A percentile compares a stretch with the other conserved stretches of the same genome.
Evolutionary conservation across 2,113 vertebrate genomes (phyloP).

Genomic region (Thomomys bottae): DNA sequence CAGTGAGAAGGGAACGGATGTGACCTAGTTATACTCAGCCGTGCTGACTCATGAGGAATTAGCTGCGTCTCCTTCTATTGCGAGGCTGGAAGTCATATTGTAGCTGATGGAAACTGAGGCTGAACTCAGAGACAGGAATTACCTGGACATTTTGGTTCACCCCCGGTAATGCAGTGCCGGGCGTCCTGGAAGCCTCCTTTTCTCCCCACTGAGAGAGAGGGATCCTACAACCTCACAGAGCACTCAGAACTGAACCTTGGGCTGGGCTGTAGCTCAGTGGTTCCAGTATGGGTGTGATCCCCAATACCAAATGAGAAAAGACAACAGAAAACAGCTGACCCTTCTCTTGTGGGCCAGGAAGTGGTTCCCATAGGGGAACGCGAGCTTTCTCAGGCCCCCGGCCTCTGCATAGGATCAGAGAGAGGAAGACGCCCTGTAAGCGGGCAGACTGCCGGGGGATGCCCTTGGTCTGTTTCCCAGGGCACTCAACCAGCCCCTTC

Average conservation of each 20-base stretch:
- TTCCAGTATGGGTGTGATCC: too few species aligned
- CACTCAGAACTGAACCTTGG: not conserved
- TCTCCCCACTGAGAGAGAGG: too few species aligned
- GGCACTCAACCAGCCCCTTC: fast-evolving
- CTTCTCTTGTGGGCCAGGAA: not conserved
- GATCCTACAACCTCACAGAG: fast-evolving
- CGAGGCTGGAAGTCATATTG: not conserved
- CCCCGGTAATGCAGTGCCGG: fast-evolving
- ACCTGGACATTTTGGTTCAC: too few species aligned
- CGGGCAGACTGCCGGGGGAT: fast-evolving
- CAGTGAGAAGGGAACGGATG: not conserved
- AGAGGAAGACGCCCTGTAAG: too few species aligned
- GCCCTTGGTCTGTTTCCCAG: fast-evolving
- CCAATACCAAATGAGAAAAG: too few species aligned
- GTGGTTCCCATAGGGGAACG: fast-evolving
- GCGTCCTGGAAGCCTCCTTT: fast-evolving
- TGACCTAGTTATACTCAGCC: too few species aligned
- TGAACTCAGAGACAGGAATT: not conserved
- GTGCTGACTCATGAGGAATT: not conserved
- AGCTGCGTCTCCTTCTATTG: not conserved
- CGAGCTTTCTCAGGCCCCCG: not conserved
- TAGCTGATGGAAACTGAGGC: not conserved
- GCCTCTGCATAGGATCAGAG: not conserved
- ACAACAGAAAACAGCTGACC: too few species aligned
- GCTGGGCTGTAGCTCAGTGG: too few species aligned